A percentile compares a stretch with the other conserved stretches of the same genome.
Evolutionary conservation across 53 echinoderm and acorn worm species (phyloP).

Genomic region (Mesocentrotus franciscanus): DNA sequence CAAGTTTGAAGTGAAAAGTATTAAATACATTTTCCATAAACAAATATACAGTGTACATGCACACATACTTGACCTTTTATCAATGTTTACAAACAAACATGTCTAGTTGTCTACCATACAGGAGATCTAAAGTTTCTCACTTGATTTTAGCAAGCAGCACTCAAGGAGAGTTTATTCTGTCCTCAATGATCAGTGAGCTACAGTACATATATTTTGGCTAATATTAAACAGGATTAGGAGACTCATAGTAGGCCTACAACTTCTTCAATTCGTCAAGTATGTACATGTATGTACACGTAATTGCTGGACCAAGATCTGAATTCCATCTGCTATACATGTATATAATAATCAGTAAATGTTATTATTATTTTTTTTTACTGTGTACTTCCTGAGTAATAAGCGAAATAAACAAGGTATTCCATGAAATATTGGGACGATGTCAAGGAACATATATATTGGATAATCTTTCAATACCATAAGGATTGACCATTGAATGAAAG

Average conservation of each 20-base stretch:
- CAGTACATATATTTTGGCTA: not conserved
- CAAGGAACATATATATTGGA: too few relatives aligned
- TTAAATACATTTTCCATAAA: not conserved
- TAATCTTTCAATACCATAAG: too few relatives aligned
- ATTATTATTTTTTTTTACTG: too few relatives aligned
- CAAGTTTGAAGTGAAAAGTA: not conserved
- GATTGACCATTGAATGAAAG: too few relatives aligned
- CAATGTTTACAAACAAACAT: not conserved
- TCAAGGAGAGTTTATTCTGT: too few relatives aligned
- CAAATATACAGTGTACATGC: not conserved
- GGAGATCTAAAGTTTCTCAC: not conserved
- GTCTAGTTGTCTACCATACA: not conserved
- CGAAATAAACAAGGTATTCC: too few relatives aligned
- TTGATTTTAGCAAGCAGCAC: too few relatives aligned
- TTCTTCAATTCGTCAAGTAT: not conserved
- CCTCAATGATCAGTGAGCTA: not conserved
- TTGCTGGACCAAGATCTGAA: not conserved
- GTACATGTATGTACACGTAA: too few relatives aligned
- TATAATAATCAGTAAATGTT: too few relatives aligned
- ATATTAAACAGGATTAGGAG: not conserved
- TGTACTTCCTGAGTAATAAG: too few relatives aligned
- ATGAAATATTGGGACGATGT: too few relatives aligned
- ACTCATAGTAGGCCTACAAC: not conserved
- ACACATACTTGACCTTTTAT: conserved; percentile 10
- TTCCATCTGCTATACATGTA: too few relatives aligned